Evolutionary conservation across 2,113 vertebrate species (phyloP).

Genomic region (Bubo blakistoni): DNA sequence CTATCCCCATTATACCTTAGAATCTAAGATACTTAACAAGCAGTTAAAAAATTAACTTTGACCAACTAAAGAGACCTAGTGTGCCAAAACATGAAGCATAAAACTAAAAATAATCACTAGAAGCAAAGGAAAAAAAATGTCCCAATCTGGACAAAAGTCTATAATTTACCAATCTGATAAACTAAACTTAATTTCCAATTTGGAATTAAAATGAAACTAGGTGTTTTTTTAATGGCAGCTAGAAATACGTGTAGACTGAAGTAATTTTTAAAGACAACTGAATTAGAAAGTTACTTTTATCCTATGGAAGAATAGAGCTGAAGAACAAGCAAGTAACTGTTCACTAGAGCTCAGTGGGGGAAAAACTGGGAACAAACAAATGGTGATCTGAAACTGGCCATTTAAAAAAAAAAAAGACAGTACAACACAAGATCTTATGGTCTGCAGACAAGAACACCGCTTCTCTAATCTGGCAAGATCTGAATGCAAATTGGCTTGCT

Average conservation of each 20-base stretch:
- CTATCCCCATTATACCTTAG: slow-evolving; percentile 61
- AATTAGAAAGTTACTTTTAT: slow-evolving; percentile 19
- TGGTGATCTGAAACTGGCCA: slow-evolving; percentile 56
- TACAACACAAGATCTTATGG: slow-evolving; percentile 38
- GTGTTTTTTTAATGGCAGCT: slow-evolving; percentile 67
- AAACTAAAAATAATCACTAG: slow-evolving; percentile 45
- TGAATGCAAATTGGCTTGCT: slow-evolving; percentile 1
- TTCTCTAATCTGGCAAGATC: slow-evolving; percentile 19
- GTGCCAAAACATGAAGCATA: slow-evolving; percentile 61
- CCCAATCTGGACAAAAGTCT: slow-evolving; percentile 88
- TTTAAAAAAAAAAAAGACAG: neutral
- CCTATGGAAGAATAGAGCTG: neutral
- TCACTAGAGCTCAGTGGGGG: neutral
- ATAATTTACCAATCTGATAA: slow-evolving; percentile 99
- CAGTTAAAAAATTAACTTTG: slow-evolving; percentile 52
- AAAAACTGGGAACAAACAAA: neutral
- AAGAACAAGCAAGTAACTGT: neutral
- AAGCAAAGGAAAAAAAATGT: slow-evolving; percentile 63
- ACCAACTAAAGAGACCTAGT: slow-evolving; percentile 36
- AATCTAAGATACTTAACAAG: slow-evolving; percentile 44
- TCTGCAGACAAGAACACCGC: neutral
- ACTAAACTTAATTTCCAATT: slow-evolving; percentile 92
- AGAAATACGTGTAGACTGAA: slow-evolving; percentile 7
- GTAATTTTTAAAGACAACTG: slow-evolving; percentile 8
- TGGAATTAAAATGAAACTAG: slow-evolving; percentile 87